phyloP scores from a whole-genome alignment of 2,888 invertebrate genomes.

The Geotrupes spiniger region DNA sequence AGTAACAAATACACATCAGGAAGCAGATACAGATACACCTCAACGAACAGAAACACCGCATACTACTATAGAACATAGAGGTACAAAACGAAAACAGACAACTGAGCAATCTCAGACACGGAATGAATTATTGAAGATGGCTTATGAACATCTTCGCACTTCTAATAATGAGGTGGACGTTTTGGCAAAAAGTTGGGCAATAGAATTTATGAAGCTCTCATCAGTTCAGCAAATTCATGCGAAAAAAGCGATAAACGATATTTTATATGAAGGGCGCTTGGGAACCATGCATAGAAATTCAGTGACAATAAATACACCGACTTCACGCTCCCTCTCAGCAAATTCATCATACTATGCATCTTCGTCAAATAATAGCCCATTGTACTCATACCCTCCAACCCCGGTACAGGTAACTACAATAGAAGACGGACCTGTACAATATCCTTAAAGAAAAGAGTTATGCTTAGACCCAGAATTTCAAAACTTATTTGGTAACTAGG shows the following conservation, averaged over 20 bases:
- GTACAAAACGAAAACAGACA: background rate
- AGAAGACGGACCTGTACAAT: background rate
- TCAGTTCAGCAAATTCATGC: slow-evolving; percentile 5
- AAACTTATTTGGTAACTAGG: background rate
- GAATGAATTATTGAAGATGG: slow-evolving; percentile 4
- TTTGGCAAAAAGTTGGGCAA: slow-evolving; percentile 8
- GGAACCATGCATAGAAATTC: slow-evolving; percentile 1
- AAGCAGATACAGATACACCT: background rate
- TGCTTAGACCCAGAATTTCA: background rate
- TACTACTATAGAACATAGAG: background rate
- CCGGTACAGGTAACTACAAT: background rate
- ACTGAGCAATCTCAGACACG: slow-evolving; percentile 1
- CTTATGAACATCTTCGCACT: slow-evolving; percentile 4
- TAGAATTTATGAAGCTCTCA: slow-evolving; percentile 8
- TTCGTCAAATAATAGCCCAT: background rate
- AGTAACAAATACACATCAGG: background rate
- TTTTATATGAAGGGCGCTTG: slow-evolving; percentile 7
- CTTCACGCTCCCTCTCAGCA: background rate
- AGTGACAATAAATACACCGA: background rate
- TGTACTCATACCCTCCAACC: slow-evolving; percentile 1
- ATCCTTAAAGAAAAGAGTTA: background rate
- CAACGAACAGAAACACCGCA: background rate
- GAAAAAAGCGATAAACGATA: slow-evolving; percentile 8
- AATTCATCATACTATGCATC: background rate
- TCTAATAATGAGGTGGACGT: slow-evolving; percentile 8